A percentile compares a stretch with the other conserved stretches of the same genome.
These are phyloP conservation scores for Enchytraeus crypticus DNA, from an alignment of 2,888 invertebrate species.

Conservation along the genomic window DNA sequence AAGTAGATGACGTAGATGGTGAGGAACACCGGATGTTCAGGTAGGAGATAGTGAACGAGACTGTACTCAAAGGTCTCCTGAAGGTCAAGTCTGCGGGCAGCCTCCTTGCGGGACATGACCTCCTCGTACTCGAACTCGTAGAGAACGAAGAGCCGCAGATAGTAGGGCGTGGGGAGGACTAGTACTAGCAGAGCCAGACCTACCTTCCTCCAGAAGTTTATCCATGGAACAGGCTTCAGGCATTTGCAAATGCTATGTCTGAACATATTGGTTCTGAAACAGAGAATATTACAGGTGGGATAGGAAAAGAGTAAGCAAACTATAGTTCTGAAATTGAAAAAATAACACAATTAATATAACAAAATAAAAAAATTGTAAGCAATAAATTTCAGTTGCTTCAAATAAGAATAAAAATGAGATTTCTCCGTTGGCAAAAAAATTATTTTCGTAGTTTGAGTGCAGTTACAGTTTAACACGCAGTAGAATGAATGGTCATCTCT, in stretches of 20 bases:
- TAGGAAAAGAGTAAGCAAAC: too few relatives aligned
- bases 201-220: constrained; percentile 29
- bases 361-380: too few relatives aligned
- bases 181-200: constrained; percentile 33
- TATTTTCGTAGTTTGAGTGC: too few relatives aligned
- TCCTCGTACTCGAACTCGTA: constrained; percentile 40
- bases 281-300: too few relatives aligned
- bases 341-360: too few relatives aligned
- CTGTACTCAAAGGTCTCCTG: constrained; percentile 31
- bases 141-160: constrained; percentile 37
- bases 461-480: too few relatives aligned
- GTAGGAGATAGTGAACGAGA: constrained; percentile 38
- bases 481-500: too few relatives aligned
- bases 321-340: too few relatives aligned
- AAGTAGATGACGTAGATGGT: constrained; percentile 38
- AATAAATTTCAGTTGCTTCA: too few relatives aligned
- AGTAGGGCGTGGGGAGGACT: constrained; percentile 39
- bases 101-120: constrained; percentile 27
- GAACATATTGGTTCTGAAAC: constrained; percentile 7
- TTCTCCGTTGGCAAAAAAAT: too few relatives aligned
- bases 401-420: too few relatives aligned
- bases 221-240: constrained; percentile 17
- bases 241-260: constrained; percentile 1
- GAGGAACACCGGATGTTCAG: constrained; percentile 39
- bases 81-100: constrained; percentile 28